A percentile compares a stretch with the other conserved stretches of the same genome.
Evolutionary conservation across 2,888 invertebrate genomes (phyloP).

Genomic region (Catocala fraxini): DNA sequence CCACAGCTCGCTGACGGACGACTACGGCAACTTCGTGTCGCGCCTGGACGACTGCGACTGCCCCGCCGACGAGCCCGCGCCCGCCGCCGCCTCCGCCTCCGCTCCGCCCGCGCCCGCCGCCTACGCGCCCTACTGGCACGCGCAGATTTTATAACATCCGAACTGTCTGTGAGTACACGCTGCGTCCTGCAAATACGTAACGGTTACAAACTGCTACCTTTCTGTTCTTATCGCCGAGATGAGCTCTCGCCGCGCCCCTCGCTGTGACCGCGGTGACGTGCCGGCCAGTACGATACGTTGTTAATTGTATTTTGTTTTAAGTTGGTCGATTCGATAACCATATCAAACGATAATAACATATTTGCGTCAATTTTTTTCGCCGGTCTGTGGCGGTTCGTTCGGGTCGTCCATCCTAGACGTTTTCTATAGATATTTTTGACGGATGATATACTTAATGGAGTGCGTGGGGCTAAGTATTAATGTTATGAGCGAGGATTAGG

Average conservation of each 20-base stretch:
- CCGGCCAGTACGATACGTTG: conserved; percentile 1
- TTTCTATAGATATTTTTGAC: conserved; percentile 21
- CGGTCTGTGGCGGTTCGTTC: conserved; percentile 25
- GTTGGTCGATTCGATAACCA: conserved; percentile 22
- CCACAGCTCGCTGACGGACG: conserved; percentile 83
- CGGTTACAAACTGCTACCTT: neutral
- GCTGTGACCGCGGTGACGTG: neutral
- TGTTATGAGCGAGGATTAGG: conserved; percentile 30
- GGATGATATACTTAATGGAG: conserved; percentile 37
- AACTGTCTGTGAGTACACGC: conserved; percentile 11
- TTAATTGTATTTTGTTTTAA: conserved; percentile 1
- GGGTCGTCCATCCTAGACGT: conserved; percentile 42
- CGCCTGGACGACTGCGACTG: conserved; percentile 81
- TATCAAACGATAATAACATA: conserved; percentile 39
- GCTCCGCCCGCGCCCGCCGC: conserved; percentile 22
- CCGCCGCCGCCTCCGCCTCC: conserved; percentile 28
- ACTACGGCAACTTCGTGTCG: conserved; percentile 85
- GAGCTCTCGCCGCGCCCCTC: neutral
- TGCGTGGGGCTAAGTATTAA: conserved; percentile 27
- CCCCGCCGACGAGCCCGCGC: conserved; percentile 51
- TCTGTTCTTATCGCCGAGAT: neutral
- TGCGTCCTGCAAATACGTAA: neutral
- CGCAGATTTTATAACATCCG: conserved; percentile 62
- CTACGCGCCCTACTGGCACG: conserved; percentile 58
- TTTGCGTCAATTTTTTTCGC: conserved; percentile 45